Evolutionary conservation across 2,797 vertebrate species (phyloP), one percentile per base, ranked within the genome.

Genomic region (Coreius guichenoti): DNA sequence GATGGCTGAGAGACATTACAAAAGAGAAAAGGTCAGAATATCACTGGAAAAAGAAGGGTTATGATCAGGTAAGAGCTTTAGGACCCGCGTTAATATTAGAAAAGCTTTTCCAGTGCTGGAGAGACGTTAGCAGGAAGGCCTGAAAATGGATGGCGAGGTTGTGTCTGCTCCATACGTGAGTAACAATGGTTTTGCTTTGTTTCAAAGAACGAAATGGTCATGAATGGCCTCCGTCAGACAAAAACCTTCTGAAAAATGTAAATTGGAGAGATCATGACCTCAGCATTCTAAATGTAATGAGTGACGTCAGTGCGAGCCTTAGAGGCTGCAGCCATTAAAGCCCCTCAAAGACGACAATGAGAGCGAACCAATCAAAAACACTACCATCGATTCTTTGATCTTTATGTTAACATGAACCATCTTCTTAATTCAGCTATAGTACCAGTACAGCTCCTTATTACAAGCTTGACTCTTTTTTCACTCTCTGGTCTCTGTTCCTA

Each of bases 191-290:
- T 63, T 61, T n/a, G 23, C 56, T 58, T 11, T 26, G 56, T 61
- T 61, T 61, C 4, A 26, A 26, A 63, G n/a, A 63, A 29, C 7
- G 26, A 45, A 83, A 67, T 51, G 3, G 16, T 56, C 39, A 31
- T 36, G 58, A 83, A 65, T 63, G 33, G 75, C 54, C 75, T 47
- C 61, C 23, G 49, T 77, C 51, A 67, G 69, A 75, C 54, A 76
- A 76, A 45, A 87, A 83, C 82, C 80, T 81, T 85, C 85, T 74
- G 45, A 87, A 87, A 88, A 83, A 88, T 88, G 77, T 86, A 78
- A 86, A 86, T 85, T 39, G 51, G 26, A 81, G 68, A 79, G 76
- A 65, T 85, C 56, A n/a, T 47, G 82, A 77, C 65, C 63, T 51
- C 86, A 45, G 76, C 77, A 70, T 88, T 49, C 26, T 51, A 63